Base-by-base conservation (phyloP, 2,888 invertebrate genomes). In the Cryptocephalus primarius region DNA sequence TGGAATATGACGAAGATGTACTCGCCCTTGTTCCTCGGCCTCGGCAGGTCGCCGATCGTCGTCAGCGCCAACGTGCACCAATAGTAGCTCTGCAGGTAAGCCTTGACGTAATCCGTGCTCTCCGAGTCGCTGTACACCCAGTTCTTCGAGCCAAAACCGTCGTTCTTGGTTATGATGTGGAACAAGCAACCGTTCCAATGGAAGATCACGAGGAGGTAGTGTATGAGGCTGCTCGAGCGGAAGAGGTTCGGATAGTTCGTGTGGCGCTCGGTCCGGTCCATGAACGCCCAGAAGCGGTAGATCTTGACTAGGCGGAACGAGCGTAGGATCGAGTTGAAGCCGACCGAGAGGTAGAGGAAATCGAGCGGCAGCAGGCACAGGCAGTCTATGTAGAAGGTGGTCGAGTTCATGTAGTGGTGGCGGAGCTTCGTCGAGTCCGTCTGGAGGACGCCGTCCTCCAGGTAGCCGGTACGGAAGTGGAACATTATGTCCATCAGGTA, bases 111-210 rank as follows among this genome's bases (percentile, higher is more conserved):
- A 71, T 92, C 92, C 59, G 85, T 83, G 55, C 84, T 82, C 67
- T 88, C 88, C 64, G 85, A 82, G 69, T 88, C 88, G 69, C 83
- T 83, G 72, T 87, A 71, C 72, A 89, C 89, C 90, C 90, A 90
- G 73, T 89, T 88, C 74, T 86, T 86, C 34, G 88, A 88, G 65
- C 91, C 91, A 74, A 92, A 92, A 60, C 90, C 91, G 75, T 90
- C 87, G 77, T 91, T 91, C 77, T 91, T 90, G 79, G 89, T 85
- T 70, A 94, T 90, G 71, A 96, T 87, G 79, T 94, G 91, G 77
- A 93, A 95, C 72, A 97, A 80, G 77, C 96, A 97, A 68, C 95
- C 95, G 75, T 97, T 97, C 96, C 96, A 97, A 79, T 97, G 97
- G 77, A 96, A 96, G 74, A 96, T 91, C 75, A 94, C 94, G 75